Conservation (phyloP, 2,797 vertebrate species). For the Podarcis siculus region DNA sequence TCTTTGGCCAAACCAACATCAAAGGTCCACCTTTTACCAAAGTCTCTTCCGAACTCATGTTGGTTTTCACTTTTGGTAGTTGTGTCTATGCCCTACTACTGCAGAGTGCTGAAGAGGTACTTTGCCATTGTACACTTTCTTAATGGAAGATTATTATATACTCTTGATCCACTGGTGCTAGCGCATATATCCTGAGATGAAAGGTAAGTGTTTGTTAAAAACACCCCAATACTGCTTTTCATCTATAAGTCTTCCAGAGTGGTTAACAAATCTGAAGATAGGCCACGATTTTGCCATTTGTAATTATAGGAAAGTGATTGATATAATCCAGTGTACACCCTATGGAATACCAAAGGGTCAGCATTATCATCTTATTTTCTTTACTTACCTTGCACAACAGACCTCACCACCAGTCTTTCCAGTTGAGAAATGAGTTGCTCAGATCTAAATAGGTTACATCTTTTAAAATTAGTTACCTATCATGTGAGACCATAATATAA, state of each 20-base stretch:
- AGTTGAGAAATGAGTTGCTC: background rate
- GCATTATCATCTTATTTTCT: background rate
- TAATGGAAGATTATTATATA: background rate
- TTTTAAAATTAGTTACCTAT: slow-evolving; percentile 9
- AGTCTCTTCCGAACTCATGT: background rate
- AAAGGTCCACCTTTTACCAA: slow-evolving; percentile 4
- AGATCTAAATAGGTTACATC: slow-evolving; percentile 14
- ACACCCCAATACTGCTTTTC: background rate
- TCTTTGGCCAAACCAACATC: slow-evolving; percentile 10
- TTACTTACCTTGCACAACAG: background rate
- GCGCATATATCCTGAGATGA: background rate
- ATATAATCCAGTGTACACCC: slow-evolving; percentile 21
- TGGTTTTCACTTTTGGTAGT: background rate
- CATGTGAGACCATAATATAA: slow-evolving; percentile 34
- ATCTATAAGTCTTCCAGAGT: background rate
- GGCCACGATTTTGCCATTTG: background rate
- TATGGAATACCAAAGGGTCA: background rate
- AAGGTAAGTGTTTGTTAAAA: background rate
- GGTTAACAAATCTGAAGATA: slow-evolving; percentile 1
- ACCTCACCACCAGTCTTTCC: background rate
- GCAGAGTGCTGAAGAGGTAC: background rate
- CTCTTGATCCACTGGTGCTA: background rate
- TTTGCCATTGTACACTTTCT: background rate
- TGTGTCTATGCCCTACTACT: background rate
- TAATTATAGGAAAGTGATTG: slow-evolving; percentile 21